Evolutionary conservation across 2,113 vertebrate species (phyloP), one percentile per base, ranked within the genome.

Genomic region (Heterochromis multidens): DNA sequence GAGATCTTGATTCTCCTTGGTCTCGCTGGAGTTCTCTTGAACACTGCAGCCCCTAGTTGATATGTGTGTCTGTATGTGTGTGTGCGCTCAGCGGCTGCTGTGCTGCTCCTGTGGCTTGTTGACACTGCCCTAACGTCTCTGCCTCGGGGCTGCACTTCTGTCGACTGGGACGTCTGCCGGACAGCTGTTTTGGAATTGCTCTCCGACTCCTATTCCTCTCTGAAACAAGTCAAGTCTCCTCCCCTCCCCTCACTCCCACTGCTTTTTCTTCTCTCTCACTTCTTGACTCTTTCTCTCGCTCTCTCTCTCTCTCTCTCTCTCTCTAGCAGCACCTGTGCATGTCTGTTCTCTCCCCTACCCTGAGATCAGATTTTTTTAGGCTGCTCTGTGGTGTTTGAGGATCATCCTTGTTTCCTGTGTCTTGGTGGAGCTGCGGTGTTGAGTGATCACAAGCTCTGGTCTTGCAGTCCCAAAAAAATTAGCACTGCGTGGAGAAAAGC

Each of bases 171-270:
- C 56, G 95, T 95, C 95, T 95, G 95, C 94, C 77, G 91, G 94
- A 96, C 96, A 96, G 96, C 95, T 96, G 96, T 95, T 96, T 95
- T 82, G 91, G 95, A 94, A 95, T 94, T 91, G 93, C 94, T 93
- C 93, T 92, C 84, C 57, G 78, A 88, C 88, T 89, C 87, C 91
- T 91, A 91, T 94, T 95, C 91, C 92, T 79, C 81, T 90, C 84
- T 91, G 83, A 92, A 92, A 91, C 88, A 54, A 91, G 84, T 90
- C 88, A 59, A 92, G 93, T 95, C 95, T 94, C 93, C 94, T 95
- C 94, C 95, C 82, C 88, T 79, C 85, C 87, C 85, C 84, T 81
- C 65, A 52, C 88, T 62, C 23, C 46, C 84, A 82, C 61, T 46
- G 13, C 76, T 25, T 52, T 82, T 79, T 46, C 49, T 76, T 74